These are phyloP conservation scores for Tapirus terrestris DNA, from an alignment of 2,113 vertebrate species.

Conservation along the genomic window DNA sequence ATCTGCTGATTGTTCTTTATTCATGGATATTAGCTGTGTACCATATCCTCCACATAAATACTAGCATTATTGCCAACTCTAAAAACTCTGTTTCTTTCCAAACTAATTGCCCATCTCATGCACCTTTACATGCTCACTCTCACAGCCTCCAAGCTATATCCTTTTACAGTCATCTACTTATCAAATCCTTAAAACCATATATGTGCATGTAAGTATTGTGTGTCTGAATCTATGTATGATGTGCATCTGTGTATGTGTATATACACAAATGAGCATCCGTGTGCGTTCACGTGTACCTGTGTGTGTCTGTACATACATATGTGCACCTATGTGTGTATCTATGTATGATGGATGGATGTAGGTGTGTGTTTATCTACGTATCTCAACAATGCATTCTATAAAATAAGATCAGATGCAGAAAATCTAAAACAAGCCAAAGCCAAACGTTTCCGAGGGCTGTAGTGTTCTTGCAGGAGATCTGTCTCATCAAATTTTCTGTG, in stretches of 20 bases:
- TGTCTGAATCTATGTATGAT: neutral
- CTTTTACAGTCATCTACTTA: neutral
- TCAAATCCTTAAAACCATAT: neutral
- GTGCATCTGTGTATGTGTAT: neutral
- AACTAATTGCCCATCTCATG: neutral
- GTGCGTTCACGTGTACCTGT: neutral
- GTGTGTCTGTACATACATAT: neutral
- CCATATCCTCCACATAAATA: neutral
- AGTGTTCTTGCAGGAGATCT: neutral
- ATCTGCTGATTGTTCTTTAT: neutral
- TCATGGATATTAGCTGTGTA: neutral
- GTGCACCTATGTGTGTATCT: accelerated
- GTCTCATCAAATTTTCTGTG: neutral
- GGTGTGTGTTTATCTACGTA: neutral
- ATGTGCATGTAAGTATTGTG: neutral
- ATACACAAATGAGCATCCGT: accelerated
- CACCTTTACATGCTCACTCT: neutral
- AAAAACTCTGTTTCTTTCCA: neutral
- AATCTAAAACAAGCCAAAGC: neutral
- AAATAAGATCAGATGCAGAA: neutral
- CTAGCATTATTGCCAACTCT: neutral
- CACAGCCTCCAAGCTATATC: neutral
- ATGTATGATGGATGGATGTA: neutral
- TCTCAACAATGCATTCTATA: neutral
- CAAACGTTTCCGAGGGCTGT: neutral